These are phyloP conservation scores for Dorcus parallelipipedus DNA, from an alignment of 2,888 invertebrate genomes.

Conservation along the genomic window DNA sequence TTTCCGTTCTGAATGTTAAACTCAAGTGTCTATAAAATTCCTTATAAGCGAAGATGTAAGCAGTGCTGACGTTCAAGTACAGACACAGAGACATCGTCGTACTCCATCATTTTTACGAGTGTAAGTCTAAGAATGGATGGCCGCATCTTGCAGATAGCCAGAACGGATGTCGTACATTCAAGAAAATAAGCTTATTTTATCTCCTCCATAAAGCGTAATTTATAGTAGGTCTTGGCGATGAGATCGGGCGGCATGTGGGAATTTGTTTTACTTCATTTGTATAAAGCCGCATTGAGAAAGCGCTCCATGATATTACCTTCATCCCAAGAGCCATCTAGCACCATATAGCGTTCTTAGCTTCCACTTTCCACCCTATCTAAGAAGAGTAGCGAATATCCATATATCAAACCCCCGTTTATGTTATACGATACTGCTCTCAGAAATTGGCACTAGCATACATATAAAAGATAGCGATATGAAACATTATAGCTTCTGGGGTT, in stretches of 20 bases:
- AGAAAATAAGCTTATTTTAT: conserved; percentile 51
- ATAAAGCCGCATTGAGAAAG: conserved; percentile 34
- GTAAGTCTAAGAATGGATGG: conserved; percentile 37
- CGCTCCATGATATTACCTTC: conserved; percentile 37
- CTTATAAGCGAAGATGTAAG: conserved; percentile 2
- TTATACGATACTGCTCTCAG: conserved; percentile 41
- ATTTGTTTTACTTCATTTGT: conserved; percentile 44
- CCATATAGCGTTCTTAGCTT: conserved; percentile 37
- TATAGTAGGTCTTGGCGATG: conserved; percentile 39
- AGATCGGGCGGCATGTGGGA: conserved; percentile 36
- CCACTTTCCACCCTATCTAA: conserved; percentile 42
- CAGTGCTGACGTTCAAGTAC: conserved; percentile 1
- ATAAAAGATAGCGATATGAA: conserved; percentile 43
- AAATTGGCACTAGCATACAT: conserved; percentile 43
- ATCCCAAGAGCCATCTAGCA: conserved; percentile 37
- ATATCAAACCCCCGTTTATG: conserved; percentile 39
- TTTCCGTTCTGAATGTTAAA: conserved; percentile 12
- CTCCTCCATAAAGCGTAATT: conserved; percentile 49
- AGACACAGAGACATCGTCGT: conserved; percentile 16
- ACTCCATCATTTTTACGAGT: conserved; percentile 42
- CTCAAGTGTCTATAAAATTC: conserved; percentile 13
- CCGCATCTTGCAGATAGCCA: conserved; percentile 40
- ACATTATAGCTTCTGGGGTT: conserved; percentile 43
- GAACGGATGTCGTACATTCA: conserved; percentile 48
- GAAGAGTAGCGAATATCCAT: conserved; percentile 37